A percentile compares a stretch with the other conserved stretches of the same genome.
These are phyloP conservation scores for Protula sp. DNA, from an alignment of 2,888 invertebrate species.

Conservation along the genomic window DNA sequence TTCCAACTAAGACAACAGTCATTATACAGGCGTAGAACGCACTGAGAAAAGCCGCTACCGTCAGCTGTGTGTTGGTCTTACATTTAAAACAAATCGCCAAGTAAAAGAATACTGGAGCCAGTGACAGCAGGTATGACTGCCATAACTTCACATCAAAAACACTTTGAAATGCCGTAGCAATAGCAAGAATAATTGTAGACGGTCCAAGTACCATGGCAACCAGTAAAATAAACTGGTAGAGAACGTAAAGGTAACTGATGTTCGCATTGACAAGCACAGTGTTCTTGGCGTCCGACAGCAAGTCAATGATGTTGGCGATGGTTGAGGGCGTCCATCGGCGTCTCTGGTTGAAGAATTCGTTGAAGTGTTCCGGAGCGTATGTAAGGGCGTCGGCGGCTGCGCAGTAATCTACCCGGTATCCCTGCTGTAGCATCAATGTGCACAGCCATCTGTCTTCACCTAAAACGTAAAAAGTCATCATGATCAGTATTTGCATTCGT, in stretches of 20 bases:
- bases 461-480: conserved; percentile 32
- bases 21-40: conserved; percentile 67
- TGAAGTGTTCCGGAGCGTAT: conserved; percentile 75
- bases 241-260: conserved; percentile 34
- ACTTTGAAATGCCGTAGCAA: conserved; percentile 21
- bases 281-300: conserved; percentile 52
- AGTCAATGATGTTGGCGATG: conserved; percentile 95
- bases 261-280: conserved; percentile 32
- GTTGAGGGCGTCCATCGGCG: conserved; percentile 98
- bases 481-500: too few species aligned
- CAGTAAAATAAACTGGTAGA: conserved; percentile 30
- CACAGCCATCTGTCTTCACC: conserved; percentile 99
- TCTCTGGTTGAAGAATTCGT: conserved; percentile 85
- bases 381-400: conserved; percentile 99
- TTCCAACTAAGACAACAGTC: conserved; percentile 42
- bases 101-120: conserved; percentile 30
- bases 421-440: conserved; percentile 88
- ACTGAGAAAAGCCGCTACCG: conserved; percentile 33
- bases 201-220: conserved; percentile 27
- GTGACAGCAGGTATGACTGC: conserved; percentile 8
- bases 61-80: conserved; percentile 33
- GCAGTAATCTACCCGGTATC: conserved; percentile 92
- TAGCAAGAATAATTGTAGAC: conserved; percentile 26
- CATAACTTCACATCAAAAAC: conserved; percentile 9
- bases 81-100: conserved; percentile 31